These are phyloP conservation scores for Euthynnus affinis DNA, from an alignment of 2,797 vertebrate genomes.

Conservation along the genomic window DNA sequence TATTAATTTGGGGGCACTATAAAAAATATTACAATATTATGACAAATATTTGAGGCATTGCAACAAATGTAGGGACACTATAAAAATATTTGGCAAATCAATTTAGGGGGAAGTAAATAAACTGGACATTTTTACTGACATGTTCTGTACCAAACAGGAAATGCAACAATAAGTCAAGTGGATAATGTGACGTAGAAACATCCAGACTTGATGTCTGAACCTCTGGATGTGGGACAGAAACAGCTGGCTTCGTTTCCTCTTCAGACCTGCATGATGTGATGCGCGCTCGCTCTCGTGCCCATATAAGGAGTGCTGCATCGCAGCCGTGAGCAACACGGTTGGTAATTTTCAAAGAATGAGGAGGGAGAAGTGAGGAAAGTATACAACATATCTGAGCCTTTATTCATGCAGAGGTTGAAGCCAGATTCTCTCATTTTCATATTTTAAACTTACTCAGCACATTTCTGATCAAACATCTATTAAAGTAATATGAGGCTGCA, in stretches of 20 bases:
- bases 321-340: neutral
- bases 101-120: no score
- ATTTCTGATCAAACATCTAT: no score
- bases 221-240: neutral
- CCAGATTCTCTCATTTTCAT: neutral
- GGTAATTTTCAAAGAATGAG: slow-evolving; percentile 12
- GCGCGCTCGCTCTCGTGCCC: slow-evolving; percentile 15
- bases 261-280: neutral
- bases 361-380: neutral
- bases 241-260: slow-evolving; percentile 13
- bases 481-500: neutral
- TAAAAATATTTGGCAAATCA: no score
- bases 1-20: no score
- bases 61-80: no score
- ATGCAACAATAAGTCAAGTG: no score
- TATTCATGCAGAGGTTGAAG: neutral
- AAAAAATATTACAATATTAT: no score
- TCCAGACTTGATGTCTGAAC: neutral
- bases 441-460: no score
- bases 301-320: slow-evolving; percentile 24
- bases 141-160: no score
- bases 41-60: no score
- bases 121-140: no score
- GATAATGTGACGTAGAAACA: no score
- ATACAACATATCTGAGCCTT: accelerated